phyloP scores from a whole-genome alignment of 2,888 invertebrate genomes.

The Eurytoma californica region DNA sequence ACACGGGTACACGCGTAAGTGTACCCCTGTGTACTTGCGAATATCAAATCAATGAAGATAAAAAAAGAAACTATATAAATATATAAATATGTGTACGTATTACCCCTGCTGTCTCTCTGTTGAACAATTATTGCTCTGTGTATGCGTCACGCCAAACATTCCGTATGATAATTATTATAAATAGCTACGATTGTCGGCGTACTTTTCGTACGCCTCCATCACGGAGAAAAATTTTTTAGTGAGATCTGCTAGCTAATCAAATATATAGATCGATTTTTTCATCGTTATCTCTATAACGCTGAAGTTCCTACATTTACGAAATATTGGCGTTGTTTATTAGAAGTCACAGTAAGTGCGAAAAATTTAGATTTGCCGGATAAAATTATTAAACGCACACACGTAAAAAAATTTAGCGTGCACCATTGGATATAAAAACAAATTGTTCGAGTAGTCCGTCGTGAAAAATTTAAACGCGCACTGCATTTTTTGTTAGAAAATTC shows the following conservation, averaged over 20 bases:
- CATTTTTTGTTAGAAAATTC: conserved; percentile 33
- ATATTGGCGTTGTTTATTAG: background rate
- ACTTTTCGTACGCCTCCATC: conserved; percentile 6
- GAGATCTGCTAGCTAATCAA: no score
- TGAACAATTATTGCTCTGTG: conserved; percentile 3
- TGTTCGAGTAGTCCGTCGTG: no score
- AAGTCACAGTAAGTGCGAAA: background rate
- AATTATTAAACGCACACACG: background rate
- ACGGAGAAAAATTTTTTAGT: conserved; percentile 39
- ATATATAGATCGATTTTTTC: background rate
- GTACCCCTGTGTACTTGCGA: conserved; percentile 42
- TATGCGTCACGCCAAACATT: conserved; percentile 27
- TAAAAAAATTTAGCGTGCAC: background rate
- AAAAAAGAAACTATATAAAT: conserved; percentile 53
- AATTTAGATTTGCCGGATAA: background rate
- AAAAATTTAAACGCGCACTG: no score
- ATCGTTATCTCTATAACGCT: background rate
- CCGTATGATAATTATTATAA: conserved; percentile 15
- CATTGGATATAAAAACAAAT: no score
- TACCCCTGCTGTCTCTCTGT: conserved; percentile 21
- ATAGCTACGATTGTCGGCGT: background rate
- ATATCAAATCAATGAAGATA: conserved; percentile 52
- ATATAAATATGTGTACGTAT: conserved; percentile 48
- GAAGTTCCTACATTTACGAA: conserved; percentile 16
- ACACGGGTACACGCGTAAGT: background rate